phyloP scores from a whole-genome alignment of 2,888 invertebrate genomes.

The Ochropleura leucogaster region DNA sequence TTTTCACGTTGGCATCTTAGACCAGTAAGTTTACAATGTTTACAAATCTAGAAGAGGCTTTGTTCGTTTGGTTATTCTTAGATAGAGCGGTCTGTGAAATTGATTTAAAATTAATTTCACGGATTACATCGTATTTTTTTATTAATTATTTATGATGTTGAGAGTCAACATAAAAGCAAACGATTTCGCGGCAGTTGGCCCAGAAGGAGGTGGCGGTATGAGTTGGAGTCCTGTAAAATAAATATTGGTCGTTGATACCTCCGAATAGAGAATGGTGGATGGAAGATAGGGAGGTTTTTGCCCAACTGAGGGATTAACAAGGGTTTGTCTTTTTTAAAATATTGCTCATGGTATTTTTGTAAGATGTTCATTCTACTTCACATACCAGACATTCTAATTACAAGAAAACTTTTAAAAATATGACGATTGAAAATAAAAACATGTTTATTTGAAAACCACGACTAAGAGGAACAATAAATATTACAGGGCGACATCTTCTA shows the following conservation, averaged over 20 bases:
- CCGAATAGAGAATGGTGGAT: background rate
- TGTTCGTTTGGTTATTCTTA: constrained; percentile 14
- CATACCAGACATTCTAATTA: too few species aligned
- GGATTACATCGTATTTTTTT: background rate
- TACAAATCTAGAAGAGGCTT: constrained; percentile 5
- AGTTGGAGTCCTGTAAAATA: background rate
- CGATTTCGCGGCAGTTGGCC: background rate
- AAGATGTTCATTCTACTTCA: too few species aligned
- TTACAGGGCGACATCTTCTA: background rate
- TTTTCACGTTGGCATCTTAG: constrained; percentile 27
- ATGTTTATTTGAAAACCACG: background rate
- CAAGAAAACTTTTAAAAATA: too few species aligned
- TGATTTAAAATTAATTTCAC: constrained; percentile 39
- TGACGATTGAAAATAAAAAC: background rate
- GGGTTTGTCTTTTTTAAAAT: background rate
- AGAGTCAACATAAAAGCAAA: too few species aligned
- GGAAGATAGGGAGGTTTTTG: background rate
- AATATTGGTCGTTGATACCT: background rate
- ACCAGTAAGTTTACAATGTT: constrained; percentile 23
- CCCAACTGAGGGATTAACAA: background rate
- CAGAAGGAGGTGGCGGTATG: background rate
- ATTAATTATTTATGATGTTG: background rate
- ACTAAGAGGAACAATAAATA: background rate
- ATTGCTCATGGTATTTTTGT: too few species aligned
- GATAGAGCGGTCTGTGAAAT: constrained; percentile 36